Base-by-base conservation (phyloP, 2,113 vertebrate genomes). In the Phrynosoma platyrhinos region DNA sequence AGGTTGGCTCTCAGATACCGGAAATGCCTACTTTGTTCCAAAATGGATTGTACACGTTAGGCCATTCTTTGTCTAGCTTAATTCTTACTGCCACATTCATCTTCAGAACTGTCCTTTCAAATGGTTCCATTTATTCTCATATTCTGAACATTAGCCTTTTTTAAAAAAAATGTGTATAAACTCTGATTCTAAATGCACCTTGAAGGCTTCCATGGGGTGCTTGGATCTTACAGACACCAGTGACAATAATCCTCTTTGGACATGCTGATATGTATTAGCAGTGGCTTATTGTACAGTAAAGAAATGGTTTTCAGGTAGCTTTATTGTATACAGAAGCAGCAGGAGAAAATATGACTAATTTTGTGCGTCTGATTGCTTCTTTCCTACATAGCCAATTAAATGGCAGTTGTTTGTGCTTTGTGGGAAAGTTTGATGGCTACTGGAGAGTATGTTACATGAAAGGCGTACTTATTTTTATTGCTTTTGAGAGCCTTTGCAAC, bases 351-450 rank as follows among this genome's bases (percentile, higher is more conserved):
- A 84, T 89, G 20, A 10, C 71, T 79, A 86, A 69, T 84, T 3
- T 13, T 92, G 71, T 83, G 87, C 79, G 23, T 87, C 71, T 89
- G 85, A 76, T 85, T 62, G 64, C 9, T 1, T 88, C 88, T 64
- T 91, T 95, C 95, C 91, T 95, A 77, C 89, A 64, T 69, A 90
- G 52, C 82, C 91, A 86, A 81, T 94, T 87, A 92, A 94, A 78
- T 86, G 30, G 58, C 88, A 90, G n/a, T 91, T 94, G 78, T 93
- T 94, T 90, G 87, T 92, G 84, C 55, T 90, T 95, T 66, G 76
- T 71, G 12, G 68, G 85, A 91, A 95, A 90, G 58, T 92, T 83
- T 95, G 90, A 94, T 92, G 91, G 72, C 80, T 94, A 78, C 90
- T 92, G 89, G 36, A 72, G 66, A 86, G 92, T 90, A 78, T 47